Evolutionary conservation across 1,140 invertebrate species (phyloP).

Genomic region (Saxidomus purpurata): DNA sequence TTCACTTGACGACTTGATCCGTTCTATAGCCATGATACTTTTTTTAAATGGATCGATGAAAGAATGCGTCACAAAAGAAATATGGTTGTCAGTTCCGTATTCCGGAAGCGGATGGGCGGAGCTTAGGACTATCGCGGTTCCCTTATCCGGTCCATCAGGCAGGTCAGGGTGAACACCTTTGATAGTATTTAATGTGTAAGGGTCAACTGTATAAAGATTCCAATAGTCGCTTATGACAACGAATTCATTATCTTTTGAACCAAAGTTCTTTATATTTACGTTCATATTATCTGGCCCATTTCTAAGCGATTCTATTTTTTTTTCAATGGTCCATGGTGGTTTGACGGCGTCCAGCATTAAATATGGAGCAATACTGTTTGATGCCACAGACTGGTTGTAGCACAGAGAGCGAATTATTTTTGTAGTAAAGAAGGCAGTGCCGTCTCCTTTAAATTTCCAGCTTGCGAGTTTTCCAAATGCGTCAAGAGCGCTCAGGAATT

Average conservation of each 20-base stretch:
- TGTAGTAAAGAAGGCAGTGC: conserved; percentile 75
- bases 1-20: conserved; percentile 71
- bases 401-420: conserved; percentile 74
- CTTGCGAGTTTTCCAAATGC: conserved; percentile 80
- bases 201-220: conserved; percentile 79
- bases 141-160: conserved; percentile 42
- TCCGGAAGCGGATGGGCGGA: conserved; percentile 81
- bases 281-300: conserved; percentile 83
- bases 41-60: conserved; percentile 67
- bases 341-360: conserved; percentile 76
- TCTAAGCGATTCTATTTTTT: conserved; percentile 74
- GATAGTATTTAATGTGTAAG: conserved; percentile 71
- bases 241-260: conserved; percentile 66
- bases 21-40: conserved; percentile 71
- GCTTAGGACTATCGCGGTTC: conserved; percentile 70
- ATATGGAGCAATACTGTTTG: conserved; percentile 77
- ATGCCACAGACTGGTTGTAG: conserved; percentile 76
- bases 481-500: conserved; percentile 78
- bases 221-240: conserved; percentile 81
- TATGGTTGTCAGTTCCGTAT: conserved; percentile 70
- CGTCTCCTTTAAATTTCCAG: conserved; percentile 79
- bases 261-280: conserved; percentile 78
- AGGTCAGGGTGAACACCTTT: conserved; percentile 24
- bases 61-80: conserved; percentile 77
- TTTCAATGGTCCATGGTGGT: conserved; percentile 72